Conservation (phyloP, 2,797 vertebrate species). For the Scleropages formosus region DNA sequence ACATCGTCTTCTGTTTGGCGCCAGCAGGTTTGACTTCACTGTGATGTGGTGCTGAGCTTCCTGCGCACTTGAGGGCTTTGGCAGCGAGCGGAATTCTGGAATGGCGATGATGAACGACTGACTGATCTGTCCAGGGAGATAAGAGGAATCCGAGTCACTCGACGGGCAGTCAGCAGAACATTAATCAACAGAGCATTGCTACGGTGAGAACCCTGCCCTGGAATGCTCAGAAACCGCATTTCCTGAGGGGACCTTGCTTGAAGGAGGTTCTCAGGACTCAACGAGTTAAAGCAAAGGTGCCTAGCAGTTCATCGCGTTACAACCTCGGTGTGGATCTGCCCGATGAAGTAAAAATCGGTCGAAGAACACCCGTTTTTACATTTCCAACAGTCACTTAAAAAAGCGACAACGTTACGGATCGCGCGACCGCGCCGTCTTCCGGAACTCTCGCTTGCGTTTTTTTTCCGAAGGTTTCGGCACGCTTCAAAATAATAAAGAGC, state of each 20-base stretch:
- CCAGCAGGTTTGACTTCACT: slow-evolving; percentile 6
- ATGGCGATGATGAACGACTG: slow-evolving; percentile 21
- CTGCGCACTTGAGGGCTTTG: background rate
- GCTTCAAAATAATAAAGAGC: too few species aligned
- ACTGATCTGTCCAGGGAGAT: slow-evolving; percentile 18
- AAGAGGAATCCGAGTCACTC: slow-evolving; percentile 25
- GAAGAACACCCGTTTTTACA: too few species aligned
- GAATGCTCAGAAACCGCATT: slow-evolving; percentile 28
- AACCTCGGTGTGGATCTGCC: too few species aligned
- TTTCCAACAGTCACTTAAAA: too few species aligned
- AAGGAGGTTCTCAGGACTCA: background rate
- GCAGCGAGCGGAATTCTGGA: background rate
- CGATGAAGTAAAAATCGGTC: too few species aligned
- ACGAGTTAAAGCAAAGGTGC: too few species aligned
- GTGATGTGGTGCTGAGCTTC: background rate
- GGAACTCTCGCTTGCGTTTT: too few species aligned
- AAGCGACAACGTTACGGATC: too few species aligned
- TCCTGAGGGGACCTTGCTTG: background rate
- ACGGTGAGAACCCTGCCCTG: background rate
- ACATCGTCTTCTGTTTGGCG: background rate
- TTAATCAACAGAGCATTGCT: slow-evolving; percentile 38
- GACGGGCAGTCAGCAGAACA: slow-evolving; percentile 31
- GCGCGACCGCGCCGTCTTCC: too few species aligned
- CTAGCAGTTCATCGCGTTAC: too few species aligned
- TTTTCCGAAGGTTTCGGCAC: too few species aligned